Evolutionary conservation across 2,113 vertebrate genomes (phyloP).

Genomic region (Anhinga rufa): DNA sequence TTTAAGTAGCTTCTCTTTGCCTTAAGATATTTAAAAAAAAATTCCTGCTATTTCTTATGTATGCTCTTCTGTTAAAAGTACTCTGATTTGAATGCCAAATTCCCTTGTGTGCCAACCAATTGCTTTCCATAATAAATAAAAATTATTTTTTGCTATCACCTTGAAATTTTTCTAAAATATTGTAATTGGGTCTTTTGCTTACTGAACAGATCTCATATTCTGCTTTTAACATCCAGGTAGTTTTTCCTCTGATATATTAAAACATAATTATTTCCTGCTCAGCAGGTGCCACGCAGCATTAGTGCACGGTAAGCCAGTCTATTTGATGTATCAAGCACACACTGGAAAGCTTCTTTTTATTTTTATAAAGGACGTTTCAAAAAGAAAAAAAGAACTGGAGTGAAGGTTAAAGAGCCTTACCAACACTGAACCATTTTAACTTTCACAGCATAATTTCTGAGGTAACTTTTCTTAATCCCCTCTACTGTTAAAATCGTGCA

Average conservation of each 20-base stretch:
- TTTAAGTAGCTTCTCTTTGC: slow-evolving; percentile 11
- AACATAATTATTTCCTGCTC: neutral
- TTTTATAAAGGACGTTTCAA: neutral
- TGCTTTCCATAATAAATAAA: neutral
- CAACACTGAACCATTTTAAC: neutral
- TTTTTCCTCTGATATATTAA: neutral
- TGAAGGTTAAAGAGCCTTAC: neutral
- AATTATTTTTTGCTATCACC: neutral
- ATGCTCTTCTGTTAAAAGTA: neutral
- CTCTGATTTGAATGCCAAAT: slow-evolving; percentile 8
- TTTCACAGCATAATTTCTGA: neutral
- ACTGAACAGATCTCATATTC: neutral
- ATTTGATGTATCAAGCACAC: neutral
- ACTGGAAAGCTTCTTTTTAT: neutral
- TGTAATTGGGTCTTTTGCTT: neutral
- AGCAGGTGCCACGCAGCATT: neutral
- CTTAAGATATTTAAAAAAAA: neutral
- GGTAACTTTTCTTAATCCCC: neutral
- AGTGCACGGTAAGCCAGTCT: neutral
- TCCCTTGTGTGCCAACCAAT: neutral
- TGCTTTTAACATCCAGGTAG: neutral
- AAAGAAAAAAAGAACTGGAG: neutral
- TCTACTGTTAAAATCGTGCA: neutral
- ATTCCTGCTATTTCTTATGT: neutral
- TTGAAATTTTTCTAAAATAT: neutral